Evolutionary conservation across 2,113 vertebrate genomes (phyloP).

Genomic region (Syngnathus floridae): DNA sequence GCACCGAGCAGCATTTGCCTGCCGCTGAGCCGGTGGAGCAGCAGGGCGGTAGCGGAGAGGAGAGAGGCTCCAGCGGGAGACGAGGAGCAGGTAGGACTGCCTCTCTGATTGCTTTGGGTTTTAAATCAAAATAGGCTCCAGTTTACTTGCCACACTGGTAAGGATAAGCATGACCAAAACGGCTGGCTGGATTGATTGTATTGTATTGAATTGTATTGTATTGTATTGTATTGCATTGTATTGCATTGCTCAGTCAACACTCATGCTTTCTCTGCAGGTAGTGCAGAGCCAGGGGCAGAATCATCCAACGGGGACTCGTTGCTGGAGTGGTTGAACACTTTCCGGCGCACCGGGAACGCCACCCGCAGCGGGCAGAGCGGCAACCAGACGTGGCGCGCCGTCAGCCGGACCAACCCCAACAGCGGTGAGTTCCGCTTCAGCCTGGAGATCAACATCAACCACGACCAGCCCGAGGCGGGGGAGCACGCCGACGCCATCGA

Average conservation of each 20-base stretch:
- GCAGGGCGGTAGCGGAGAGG: slow-evolving; percentile 59
- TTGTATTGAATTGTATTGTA: too few relatives aligned
- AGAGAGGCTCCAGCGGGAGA: slow-evolving; percentile 41
- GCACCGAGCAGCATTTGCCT: slow-evolving; percentile 59
- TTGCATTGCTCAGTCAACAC: background rate
- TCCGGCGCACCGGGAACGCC: slow-evolving; percentile 85
- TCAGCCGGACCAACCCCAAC: slow-evolving; percentile 89
- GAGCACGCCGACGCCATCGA: slow-evolving; percentile 66
- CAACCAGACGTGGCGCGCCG: slow-evolving; percentile 92
- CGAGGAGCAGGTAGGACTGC: slow-evolving; percentile 43
- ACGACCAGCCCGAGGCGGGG: slow-evolving; percentile 78
- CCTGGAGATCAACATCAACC: slow-evolving; percentile 93
- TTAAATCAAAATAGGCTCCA: too few relatives aligned
- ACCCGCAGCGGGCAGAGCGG: slow-evolving; percentile 90
- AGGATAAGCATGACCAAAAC: too few relatives aligned
- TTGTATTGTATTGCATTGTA: too few relatives aligned
- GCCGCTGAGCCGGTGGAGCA: slow-evolving; percentile 66
- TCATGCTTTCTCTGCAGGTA: slow-evolving; percentile 65
- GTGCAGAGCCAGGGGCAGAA: slow-evolving; percentile 73
- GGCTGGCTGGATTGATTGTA: too few relatives aligned
- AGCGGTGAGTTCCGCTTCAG: slow-evolving; percentile 92
- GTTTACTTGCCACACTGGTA: too few relatives aligned
- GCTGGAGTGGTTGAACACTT: slow-evolving; percentile 87
- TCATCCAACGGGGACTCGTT: slow-evolving; percentile 81
- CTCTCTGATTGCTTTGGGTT: background rate